Percentiles rank a stretch among this genome's conserved stretches.
Evolutionary conservation across 2,113 vertebrate genomes (phyloP).

Genomic region (Tapirus terrestris): DNA sequence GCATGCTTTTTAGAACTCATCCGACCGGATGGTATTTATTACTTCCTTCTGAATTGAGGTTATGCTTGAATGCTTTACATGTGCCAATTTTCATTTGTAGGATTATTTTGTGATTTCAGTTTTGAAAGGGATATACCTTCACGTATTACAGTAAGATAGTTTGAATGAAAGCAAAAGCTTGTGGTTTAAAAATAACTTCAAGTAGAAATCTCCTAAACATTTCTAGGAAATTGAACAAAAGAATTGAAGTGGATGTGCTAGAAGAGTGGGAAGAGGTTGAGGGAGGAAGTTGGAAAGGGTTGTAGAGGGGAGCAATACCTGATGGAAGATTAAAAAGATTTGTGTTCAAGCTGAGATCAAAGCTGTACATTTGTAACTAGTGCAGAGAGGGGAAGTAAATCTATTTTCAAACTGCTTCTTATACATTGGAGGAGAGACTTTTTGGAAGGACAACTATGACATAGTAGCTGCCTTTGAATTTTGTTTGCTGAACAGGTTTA

Average conservation of each 20-base stretch:
- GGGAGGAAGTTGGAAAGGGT: neutral
- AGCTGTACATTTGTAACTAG: neutral
- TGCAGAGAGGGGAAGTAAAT: neutral
- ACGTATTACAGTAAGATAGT: neutral
- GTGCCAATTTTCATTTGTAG: neutral
- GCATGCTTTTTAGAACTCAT: neutral
- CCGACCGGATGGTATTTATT: neutral
- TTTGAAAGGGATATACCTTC: neutral
- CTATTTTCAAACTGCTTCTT: neutral
- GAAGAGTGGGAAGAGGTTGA: neutral
- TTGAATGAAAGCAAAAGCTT: neutral
- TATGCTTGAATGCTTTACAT: neutral
- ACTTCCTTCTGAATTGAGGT: neutral
- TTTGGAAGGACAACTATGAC: neutral
- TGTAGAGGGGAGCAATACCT: neutral
- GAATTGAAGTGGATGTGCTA: too few relatives aligned
- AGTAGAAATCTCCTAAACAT: neutral
- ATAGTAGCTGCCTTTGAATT: conserved; percentile 7
- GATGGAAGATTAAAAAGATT: neutral
- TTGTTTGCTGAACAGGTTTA: neutral
- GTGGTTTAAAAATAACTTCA: neutral
- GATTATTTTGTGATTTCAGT: neutral
- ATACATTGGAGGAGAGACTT: neutral
- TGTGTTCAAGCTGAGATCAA: neutral
- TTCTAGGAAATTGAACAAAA: neutral